Evolutionary conservation across 2,797 vertebrate species (phyloP), one percentile per base, ranked within the genome.

Genomic region (Mionectes olivaceus): DNA sequence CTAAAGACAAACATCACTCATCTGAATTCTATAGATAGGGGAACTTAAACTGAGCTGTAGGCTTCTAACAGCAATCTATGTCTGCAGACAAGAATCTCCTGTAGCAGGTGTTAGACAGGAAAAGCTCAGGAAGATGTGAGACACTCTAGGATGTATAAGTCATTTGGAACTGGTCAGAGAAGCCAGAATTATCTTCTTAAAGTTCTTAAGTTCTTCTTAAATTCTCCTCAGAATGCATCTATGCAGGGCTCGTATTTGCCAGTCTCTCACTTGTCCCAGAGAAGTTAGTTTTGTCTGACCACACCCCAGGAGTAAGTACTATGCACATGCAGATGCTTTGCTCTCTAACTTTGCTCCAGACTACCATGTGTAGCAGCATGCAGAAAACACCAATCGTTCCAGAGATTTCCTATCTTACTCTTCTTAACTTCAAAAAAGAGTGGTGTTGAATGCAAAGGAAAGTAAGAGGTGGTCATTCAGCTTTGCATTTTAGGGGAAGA

Each of bases 301-400:
- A 5, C 25, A 43, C 3, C 13, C 11, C 11, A 33, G 32, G 22
- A 35, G 16, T 37, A 60, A 59, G 41, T 10, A 17, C 30, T 8
- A 13, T 0, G 0, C 8, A 7, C 12, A 7, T 2, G 35, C 35
- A 7, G 7, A 1, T 23, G 8, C 21, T 86, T 64, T 55, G n/a
- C 4, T 52, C 16, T 75, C 13, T 21, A 43, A 30, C 30, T 17
- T 61, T 59, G 43, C 50, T 65, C n/a, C 32, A 19, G 37, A 27
- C 7, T 19, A 16, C 13, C 10, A 16, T 2, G 6, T 17, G 10
- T 24, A 83, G 7, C 24, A 68, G 11, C 0, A 2, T 18, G 22
- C 6, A 4, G 19, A 32, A 67, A 92, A 53, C 7, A 53, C 19
- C 1, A 47, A 13, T 21, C 22, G 7, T 49, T 92, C 22, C 53